phyloP scores from a whole-genome alignment of 2,888 invertebrate species.

The Ormyrus thymus region DNA sequence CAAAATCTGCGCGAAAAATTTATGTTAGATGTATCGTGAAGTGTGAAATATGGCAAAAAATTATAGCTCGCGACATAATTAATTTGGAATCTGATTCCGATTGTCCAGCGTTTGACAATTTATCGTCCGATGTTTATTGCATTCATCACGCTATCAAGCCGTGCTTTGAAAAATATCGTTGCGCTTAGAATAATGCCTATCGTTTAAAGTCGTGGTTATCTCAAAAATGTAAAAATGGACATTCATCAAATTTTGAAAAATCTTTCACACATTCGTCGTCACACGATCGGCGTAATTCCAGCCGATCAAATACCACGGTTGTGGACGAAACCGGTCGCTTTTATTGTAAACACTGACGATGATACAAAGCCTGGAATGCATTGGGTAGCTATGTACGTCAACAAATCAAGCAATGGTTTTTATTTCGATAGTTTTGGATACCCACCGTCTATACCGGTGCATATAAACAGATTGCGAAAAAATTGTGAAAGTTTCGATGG shows the following conservation, averaged over 20 bases:
- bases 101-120: background rate
- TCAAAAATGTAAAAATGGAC: background rate
- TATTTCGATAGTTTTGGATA: constrained; percentile 21
- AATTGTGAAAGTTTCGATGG: background rate
- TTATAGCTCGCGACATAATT: too few species aligned
- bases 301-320: constrained; percentile 16
- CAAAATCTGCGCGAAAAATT: too few species aligned
- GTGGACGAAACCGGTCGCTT: constrained; percentile 12
- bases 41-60: too few species aligned
- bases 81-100: too few species aligned
- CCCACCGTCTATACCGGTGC: background rate
- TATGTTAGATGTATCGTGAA: too few species aligned
- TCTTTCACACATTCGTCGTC: background rate
- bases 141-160: background rate
- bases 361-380: constrained; percentile 42
- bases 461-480: background rate
- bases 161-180: background rate
- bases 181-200: background rate
- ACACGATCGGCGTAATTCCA: constrained; percentile 4
- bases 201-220: background rate
- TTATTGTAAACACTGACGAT: constrained; percentile 16
- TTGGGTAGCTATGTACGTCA: constrained; percentile 5
- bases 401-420: background rate
- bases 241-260: constrained; percentile 2
- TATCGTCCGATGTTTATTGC: background rate